Percentiles rank a stretch among this genome's conserved stretches.
Conservation (phyloP, 2,113 vertebrate genomes). For the Plestiodon gilberti region DNA sequence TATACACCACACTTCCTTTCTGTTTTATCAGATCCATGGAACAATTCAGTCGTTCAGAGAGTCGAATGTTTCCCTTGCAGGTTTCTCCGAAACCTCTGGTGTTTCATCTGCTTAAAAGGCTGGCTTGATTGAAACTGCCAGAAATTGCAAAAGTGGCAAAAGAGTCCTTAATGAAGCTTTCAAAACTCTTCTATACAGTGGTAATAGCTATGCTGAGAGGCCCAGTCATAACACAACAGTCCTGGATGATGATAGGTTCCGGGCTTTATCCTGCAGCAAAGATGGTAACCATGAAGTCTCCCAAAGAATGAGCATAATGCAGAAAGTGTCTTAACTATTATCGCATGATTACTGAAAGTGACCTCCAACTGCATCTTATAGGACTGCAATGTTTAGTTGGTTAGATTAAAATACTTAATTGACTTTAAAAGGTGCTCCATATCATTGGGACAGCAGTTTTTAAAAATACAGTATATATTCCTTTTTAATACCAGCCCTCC, state of each 20-base stretch:
- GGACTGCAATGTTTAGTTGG: no score
- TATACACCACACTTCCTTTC: conserved; percentile 58
- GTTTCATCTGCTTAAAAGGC: not conserved
- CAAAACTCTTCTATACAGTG: not conserved
- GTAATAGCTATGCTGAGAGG: not conserved
- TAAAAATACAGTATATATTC: no score
- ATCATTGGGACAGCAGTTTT: no score
- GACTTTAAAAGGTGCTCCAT: no score
- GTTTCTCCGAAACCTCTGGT: not conserved
- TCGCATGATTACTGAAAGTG: not conserved
- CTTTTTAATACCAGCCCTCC: no score
- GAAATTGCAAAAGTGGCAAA: not conserved
- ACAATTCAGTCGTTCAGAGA: conserved; percentile 25
- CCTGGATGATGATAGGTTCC: not conserved
- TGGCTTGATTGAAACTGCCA: not conserved
- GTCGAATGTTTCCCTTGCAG: not conserved
- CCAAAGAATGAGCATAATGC: not conserved
- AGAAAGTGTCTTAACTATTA: not conserved
- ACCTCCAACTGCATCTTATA: no score
- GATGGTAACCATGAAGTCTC: not conserved
- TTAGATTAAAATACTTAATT: no score
- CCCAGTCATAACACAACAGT: not conserved
- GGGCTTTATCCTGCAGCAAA: not conserved
- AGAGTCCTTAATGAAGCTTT: not conserved
- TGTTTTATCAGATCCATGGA: not conserved